Conservation (phyloP, 2,797 vertebrate species). For the Erethizon dorsatum region DNA sequence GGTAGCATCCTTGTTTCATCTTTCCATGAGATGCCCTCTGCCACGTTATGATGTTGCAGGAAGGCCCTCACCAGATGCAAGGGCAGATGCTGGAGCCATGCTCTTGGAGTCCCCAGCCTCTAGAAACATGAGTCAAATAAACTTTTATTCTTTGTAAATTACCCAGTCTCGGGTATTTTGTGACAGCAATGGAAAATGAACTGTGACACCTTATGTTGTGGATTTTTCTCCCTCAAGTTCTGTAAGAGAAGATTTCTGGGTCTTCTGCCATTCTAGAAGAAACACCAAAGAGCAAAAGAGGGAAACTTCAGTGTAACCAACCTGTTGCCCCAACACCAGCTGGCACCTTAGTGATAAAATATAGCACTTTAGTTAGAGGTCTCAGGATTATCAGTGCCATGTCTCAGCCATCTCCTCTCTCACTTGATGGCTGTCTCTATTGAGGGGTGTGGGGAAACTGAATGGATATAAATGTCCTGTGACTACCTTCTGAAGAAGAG, state of each 20-base stretch:
- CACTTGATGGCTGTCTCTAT: neutral
- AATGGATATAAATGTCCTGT: neutral
- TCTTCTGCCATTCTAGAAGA: neutral
- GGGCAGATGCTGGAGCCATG: neutral
- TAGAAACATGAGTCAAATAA: neutral
- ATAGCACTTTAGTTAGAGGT: constrained; percentile 71
- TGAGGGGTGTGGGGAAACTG: neutral
- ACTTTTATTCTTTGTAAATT: neutral
- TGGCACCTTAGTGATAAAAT: constrained; percentile 80
- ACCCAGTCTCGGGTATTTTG: neutral
- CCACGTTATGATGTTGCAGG: neutral
- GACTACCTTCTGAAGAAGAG: rapidly evolving
- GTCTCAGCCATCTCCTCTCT: constrained; percentile 37
- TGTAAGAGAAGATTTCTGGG: neutral
- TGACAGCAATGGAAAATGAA: neutral
- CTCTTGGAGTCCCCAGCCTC: neutral
- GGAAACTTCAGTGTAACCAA: constrained; percentile 71
- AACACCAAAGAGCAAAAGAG: neutral
- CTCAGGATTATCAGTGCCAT: constrained; percentile 46
- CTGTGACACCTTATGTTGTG: neutral
- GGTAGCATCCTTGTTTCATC: neutral
- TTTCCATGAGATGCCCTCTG: neutral
- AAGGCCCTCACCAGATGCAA: neutral
- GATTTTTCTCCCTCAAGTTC: neutral
- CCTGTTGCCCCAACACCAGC: constrained; percentile 63